Base-by-base conservation (phyloP, 2,797 vertebrate genomes). In the Varecia variegata region DNA sequence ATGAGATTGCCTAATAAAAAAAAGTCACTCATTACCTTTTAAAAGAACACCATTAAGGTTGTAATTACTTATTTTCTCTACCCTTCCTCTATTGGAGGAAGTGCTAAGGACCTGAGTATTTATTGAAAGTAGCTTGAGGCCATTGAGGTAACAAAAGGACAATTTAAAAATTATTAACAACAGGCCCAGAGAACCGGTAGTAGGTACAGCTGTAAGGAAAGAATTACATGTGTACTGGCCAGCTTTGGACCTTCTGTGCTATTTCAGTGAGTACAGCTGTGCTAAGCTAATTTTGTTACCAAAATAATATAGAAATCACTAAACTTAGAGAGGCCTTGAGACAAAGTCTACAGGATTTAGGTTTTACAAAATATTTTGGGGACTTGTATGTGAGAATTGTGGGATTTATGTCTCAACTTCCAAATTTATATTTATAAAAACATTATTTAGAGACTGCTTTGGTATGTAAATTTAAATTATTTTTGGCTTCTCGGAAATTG, bases 151-250 rank as follows among this genome's bases (percentile, higher is more conserved):
- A 97, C 94, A 97, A 98, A 98, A 96, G 95, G 84, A 93, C 88
- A 95, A 97, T 97, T 98, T 98, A 97, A 98, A 98, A 98, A 98
- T 97, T 97, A 97, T 97, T 98, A 98, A 67, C 95, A 45, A 97
- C 92, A 95, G 90, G 58, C 95, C 95, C 97, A 98, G 67, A 96
- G 85, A 97, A 97, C 45, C 21, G 85, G 45, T 92, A 87, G 45
- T 85, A 88, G 93, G 92, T 82, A 77, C 94, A 97, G 95, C 94
- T 98, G 65, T 38, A 79, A 60, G 82, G 79, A 87, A 93, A 88
- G 60, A 54, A 68, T 38, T 81, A 0, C 56, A 54, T 84, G n/a
- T 27, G 45, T 81, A 58, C 30, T 62, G 60, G 60, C 32, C 17
- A 18, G 65, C 4, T 67, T n/a, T 67, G 65, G 65, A 35, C 82